phyloP scores from a whole-genome alignment of 2,888 invertebrate species.

The Drosophila greeni region DNA sequence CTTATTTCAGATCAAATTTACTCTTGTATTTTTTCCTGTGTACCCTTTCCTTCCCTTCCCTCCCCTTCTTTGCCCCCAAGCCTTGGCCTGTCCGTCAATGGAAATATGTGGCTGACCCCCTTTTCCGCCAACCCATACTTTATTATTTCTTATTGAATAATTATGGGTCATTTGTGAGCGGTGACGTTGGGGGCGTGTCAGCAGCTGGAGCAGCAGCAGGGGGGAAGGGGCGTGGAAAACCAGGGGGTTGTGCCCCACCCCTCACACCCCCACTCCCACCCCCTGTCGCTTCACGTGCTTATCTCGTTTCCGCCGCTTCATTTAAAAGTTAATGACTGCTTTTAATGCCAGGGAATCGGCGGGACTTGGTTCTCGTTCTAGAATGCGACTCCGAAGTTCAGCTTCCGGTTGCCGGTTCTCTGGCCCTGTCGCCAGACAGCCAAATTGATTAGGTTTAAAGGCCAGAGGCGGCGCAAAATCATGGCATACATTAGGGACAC shows the following conservation, averaged over 20 bases:
- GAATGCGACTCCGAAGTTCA: constrained; percentile 24
- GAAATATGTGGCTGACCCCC: constrained; percentile 38
- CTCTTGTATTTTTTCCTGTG: background rate
- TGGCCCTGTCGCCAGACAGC: constrained; percentile 65
- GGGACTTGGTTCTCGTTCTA: constrained; percentile 10
- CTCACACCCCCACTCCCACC: background rate
- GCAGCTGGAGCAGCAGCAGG: constrained; percentile 40
- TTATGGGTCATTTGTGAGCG: constrained; percentile 75
- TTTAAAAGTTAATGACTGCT: constrained; percentile 75
- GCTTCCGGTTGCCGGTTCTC: constrained; percentile 50
- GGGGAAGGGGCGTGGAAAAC: background rate
- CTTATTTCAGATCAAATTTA: too few relatives aligned
- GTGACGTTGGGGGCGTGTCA: constrained; percentile 51
- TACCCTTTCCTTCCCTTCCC: background rate
- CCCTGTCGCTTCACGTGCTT: constrained; percentile 66
- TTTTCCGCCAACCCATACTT: constrained; percentile 45
- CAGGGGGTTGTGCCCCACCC: background rate
- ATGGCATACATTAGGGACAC: constrained; percentile 61
- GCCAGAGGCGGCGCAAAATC: constrained; percentile 44
- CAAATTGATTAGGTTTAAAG: constrained; percentile 71
- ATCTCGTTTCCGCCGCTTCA: constrained; percentile 74
- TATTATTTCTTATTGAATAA: constrained; percentile 77
- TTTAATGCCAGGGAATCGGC: constrained; percentile 56
- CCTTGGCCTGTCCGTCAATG: constrained; percentile 61
- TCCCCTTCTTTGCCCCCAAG: background rate